These are phyloP conservation scores for Salarias fasciatus DNA, from an alignment of 2,797 vertebrate genomes.

Conservation along the genomic window DNA sequence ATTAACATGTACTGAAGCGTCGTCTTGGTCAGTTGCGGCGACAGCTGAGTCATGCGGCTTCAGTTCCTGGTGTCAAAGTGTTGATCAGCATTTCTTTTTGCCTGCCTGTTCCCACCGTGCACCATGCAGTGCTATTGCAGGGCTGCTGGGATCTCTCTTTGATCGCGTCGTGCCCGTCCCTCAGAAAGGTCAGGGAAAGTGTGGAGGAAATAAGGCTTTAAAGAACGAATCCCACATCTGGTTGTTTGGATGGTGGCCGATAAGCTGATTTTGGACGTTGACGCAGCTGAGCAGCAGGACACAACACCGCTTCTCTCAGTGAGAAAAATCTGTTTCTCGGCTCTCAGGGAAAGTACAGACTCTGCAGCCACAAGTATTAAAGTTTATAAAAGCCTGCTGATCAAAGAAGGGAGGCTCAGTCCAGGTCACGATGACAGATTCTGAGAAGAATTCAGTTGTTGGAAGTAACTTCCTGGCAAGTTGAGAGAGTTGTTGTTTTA, in stretches of 20 bases:
- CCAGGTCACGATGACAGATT: slow-evolving; percentile 38
- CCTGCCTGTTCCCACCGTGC: slow-evolving; percentile 33
- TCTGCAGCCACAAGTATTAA: slow-evolving; percentile 44
- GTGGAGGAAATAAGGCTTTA: slow-evolving; percentile 38
- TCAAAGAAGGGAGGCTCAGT: slow-evolving; percentile 56
- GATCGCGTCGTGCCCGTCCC: slow-evolving; percentile 11
- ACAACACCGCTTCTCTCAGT: slow-evolving; percentile 30
- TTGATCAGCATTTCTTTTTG: slow-evolving; percentile 51
- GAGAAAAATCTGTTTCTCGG: slow-evolving; percentile 49
- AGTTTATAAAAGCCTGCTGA: slow-evolving; percentile 55
- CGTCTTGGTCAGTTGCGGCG: slow-evolving; percentile 37
- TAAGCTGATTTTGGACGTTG: slow-evolving; percentile 72
- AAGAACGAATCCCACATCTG: slow-evolving; percentile 68
- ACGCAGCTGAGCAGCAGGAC: slow-evolving; percentile 69
- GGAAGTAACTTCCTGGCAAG: slow-evolving; percentile 56
- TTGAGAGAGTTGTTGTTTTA: slow-evolving; percentile 63
- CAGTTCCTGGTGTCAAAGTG: slow-evolving; percentile 47
- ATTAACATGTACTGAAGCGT: slow-evolving; percentile 56
- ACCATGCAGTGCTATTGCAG: slow-evolving; percentile 41
- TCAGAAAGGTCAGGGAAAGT: slow-evolving; percentile 38
- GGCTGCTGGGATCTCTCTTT: slow-evolving; percentile 24
- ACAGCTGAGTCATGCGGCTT: slow-evolving; percentile 51
- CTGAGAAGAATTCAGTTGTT: slow-evolving; percentile 47
- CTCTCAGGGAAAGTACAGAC: slow-evolving; percentile 59
- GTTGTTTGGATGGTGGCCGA: slow-evolving; percentile 66